phyloP scores from a whole-genome alignment of 2,113 vertebrate species.

The Pedionomus torquatus region DNA sequence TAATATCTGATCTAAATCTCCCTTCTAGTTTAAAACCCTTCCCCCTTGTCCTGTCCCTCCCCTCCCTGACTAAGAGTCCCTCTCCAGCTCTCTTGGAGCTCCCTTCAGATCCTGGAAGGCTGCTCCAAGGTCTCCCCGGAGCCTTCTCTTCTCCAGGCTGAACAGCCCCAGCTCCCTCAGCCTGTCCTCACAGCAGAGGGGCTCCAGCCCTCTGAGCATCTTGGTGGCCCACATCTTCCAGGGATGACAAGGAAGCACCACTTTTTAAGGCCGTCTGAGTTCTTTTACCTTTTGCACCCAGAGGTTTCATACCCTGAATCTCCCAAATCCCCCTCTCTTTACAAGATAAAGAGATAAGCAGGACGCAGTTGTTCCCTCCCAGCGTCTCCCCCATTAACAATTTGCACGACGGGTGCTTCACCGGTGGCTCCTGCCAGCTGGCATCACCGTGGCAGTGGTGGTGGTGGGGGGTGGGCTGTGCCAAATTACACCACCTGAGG shows the following conservation, averaged over 20 bases:
- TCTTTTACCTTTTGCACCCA: not conserved
- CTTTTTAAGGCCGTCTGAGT: not conserved
- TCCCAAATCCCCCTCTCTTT: not conserved
- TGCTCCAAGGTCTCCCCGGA: too few species aligned
- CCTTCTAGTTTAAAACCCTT: too few species aligned
- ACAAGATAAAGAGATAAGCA: rapidly evolving
- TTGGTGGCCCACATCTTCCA: not conserved
- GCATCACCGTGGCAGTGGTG: rapidly evolving
- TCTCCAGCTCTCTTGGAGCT: too few species aligned
- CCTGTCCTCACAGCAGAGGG: too few species aligned
- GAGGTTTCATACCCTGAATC: not conserved
- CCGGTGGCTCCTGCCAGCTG: too few species aligned
- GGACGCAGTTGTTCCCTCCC: not conserved
- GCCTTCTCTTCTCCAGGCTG: too few species aligned
- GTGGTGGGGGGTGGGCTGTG: rapidly evolving
- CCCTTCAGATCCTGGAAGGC: too few species aligned
- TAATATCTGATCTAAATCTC: too few species aligned
- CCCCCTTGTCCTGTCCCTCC: too few species aligned
- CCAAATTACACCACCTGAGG: not conserved
- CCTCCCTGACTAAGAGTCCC: too few species aligned
- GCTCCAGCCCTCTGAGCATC: too few species aligned
- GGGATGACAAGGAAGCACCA: rapidly evolving
- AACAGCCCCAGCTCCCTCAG: too few species aligned
- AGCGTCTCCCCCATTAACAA: rapidly evolving
- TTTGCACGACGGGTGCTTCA: rapidly evolving